Base-by-base conservation (phyloP, 2,888 invertebrate genomes). In the Operophtera brumata region DNA sequence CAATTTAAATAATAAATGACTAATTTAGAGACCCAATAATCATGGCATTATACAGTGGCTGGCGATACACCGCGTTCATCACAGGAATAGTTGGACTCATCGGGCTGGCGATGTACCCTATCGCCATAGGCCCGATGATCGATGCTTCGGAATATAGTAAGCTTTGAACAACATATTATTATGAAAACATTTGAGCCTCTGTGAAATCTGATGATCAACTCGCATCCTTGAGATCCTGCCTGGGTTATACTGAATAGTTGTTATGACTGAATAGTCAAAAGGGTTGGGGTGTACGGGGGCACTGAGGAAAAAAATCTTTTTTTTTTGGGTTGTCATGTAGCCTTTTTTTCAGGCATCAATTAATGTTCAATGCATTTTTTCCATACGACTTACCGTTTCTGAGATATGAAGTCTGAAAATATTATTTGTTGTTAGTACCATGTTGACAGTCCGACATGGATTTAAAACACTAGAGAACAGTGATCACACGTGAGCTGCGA, bases 91-190 rank as follows among this genome's bases (percentile, higher is more conserved):
- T 93, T 13, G 92, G 92, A 30, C 64, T 90, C 2, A 75, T 93
- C 52, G 92, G 91, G 51, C 42, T 89, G 7, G 82, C 91, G 4
- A 67, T 92, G 42, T 94, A 94, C 76, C 92, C 93, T 7, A 89
- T 93, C 48, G 90, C 91, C 10, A 86, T 94, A 55, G 82, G 87
- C 42, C 94, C 94, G 5, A 92, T 93, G 91, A 76, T 93, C 3
- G 90, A 94, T 77, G 77, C 92, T 55, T 91, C 92, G 0, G 81
- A 91, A 61, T 94, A 93, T 69, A 93, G 94, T 94, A 87, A 89
- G 92, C 77, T 54, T 10, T 41, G 36, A 51, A 13, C 40, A 30
- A 34, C 11, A 20, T 4, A 20, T 34, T n/a, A 7, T 32, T 4
- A 2, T 9, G 32, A 11, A 10, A 34, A 34, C 5, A 4, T 11